These are phyloP conservation scores for Penelope pileata DNA, from an alignment of 2,113 vertebrate genomes.

Conservation along the genomic window DNA sequence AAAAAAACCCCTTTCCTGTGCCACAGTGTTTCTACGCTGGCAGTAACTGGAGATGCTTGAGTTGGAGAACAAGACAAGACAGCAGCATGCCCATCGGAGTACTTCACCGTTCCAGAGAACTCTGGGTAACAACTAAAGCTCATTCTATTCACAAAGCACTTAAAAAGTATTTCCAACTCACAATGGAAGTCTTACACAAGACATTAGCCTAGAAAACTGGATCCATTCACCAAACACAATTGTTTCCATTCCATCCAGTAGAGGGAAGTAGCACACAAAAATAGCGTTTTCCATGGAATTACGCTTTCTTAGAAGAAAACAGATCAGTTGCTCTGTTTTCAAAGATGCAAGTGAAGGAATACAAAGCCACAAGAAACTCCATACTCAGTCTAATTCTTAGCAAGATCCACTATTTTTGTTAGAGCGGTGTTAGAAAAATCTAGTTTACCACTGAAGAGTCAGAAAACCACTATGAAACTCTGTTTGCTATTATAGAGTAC, in stretches of 20 bases:
- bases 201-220: neutral
- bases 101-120: neutral
- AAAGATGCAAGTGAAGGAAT: neutral
- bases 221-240: neutral
- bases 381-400: neutral
- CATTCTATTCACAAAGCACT: neutral
- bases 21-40: neutral
- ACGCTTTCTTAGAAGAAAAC: neutral
- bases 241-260: conserved; percentile 56
- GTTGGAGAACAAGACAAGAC: neutral
- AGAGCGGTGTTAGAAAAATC: neutral
- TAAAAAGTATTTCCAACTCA: neutral
- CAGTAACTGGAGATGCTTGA: accelerated
- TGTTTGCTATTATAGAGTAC: neutral
- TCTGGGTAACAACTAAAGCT: neutral
- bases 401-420: neutral
- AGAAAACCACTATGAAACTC: neutral
- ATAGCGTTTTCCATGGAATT: neutral
- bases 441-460: neutral
- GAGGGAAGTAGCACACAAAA: conserved; percentile 60
- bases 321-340: neutral
- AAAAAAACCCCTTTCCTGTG: neutral
- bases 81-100: neutral
- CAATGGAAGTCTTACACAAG: neutral
- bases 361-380: neutral